Evolutionary conservation across 92 coral and sea anemone species (phyloP), one percentile per base, ranked within the genome.

Genomic region (Siderastrea siderea): DNA sequence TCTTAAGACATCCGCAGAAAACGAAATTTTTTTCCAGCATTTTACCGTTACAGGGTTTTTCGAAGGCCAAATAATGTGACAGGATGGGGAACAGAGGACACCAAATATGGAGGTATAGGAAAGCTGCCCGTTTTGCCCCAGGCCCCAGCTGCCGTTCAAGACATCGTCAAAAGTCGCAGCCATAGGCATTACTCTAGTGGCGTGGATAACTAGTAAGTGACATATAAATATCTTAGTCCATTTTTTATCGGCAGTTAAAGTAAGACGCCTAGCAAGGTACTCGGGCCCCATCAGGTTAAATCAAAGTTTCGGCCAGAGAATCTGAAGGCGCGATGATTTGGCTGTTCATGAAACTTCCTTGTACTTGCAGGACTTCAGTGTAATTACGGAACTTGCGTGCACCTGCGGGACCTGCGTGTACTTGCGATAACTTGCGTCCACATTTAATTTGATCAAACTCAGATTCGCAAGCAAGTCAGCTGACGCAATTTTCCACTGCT

Each of bases 151-250:
- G 80, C 47, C 6, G 16, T 47, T 16, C 48, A 83, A 45, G 72
- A 90, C 15, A 63, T 71, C 50, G 77, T 70, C 46, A 54, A 26
- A 50, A 84, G 89, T 64, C 84, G 92, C 73, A 78, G 89, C 19
- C 94, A 91, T 58, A 71, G 87, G 44, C 94, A 91, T 75, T 91
- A 77, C 75, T 50, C 81, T 44, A 83, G 94, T 84, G 92, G 92
- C 1, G 64, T 88, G 60, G 45, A 83, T 10, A 72, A 53, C 72
- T 51, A 44, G 94, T 91, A 88, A 78, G 94, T 88, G 68, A 68
- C 7, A 44, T 52, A 6, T 4, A 6, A 10, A 66, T 9, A 66
- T 38, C 38, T 26, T 26, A 26, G 38, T 26, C 38, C 0, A 45
- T 44, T 44, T 10, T 0, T 7, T 2, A 3, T 68, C 12, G 2